Conservation (phyloP, 1,140 invertebrate genomes). For the Macrosteles quadrilineatus region DNA sequence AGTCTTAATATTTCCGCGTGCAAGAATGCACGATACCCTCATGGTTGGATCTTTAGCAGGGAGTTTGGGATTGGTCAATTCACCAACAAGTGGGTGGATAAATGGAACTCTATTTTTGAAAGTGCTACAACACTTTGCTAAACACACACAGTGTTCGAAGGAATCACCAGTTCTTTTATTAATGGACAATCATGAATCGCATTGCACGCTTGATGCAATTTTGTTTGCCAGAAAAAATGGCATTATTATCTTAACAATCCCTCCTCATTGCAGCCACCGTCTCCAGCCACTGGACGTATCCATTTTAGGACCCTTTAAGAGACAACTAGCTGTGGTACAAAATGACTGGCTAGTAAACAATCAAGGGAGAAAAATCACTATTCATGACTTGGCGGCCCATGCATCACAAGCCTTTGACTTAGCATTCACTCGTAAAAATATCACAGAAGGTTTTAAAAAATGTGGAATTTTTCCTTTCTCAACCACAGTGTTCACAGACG, state of each 20-base stretch:
- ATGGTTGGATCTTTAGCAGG: slow-evolving; percentile 42
- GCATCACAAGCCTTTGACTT: slow-evolving; percentile 37
- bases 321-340: slow-evolving; percentile 27
- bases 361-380: slow-evolving; percentile 41
- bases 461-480: slow-evolving; percentile 43
- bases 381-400: slow-evolving; percentile 43
- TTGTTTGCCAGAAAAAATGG: slow-evolving; percentile 44
- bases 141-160: slow-evolving; percentile 42
- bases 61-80: slow-evolving; percentile 35
- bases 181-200: slow-evolving; percentile 43
- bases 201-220: slow-evolving; percentile 40
- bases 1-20: slow-evolving; percentile 49
- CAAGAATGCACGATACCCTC: slow-evolving; percentile 39
- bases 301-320: slow-evolving; percentile 50
- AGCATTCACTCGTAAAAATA: slow-evolving; percentile 39
- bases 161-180: slow-evolving; percentile 47
- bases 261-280: slow-evolving; percentile 50
- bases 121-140: slow-evolving; percentile 47
- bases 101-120: neutral
- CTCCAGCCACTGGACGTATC: slow-evolving; percentile 53
- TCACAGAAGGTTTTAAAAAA: slow-evolving; percentile 38
- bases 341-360: slow-evolving; percentile 45
- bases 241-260: slow-evolving; percentile 49
- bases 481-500: slow-evolving; percentile 44
- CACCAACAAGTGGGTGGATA: slow-evolving; percentile 1